These are phyloP conservation scores for Arnoldichthys spilopterus DNA, from an alignment of 2,797 vertebrate species.

Conservation along the genomic window DNA sequence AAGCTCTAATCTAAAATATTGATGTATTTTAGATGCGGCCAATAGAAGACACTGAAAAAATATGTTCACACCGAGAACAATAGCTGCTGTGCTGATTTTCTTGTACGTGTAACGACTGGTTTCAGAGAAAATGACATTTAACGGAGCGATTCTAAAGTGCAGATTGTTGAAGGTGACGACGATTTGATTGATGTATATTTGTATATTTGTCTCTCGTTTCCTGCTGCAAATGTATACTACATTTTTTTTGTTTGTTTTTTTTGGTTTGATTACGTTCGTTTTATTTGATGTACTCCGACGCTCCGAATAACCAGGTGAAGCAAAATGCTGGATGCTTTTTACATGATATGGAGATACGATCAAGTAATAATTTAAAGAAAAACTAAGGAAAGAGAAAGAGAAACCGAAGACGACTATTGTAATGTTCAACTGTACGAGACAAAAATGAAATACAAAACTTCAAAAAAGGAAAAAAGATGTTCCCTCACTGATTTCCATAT, in stretches of 20 bases:
- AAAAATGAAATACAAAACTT: slow-evolving; percentile 76
- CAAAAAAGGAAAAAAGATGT: slow-evolving; percentile 73
- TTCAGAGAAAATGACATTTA: slow-evolving; percentile 77
- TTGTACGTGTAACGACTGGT: slow-evolving; percentile 82
- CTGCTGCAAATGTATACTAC: slow-evolving; percentile 72
- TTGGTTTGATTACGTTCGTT: slow-evolving; percentile 63
- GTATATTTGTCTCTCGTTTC: slow-evolving; percentile 63
- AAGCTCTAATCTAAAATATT: slow-evolving; percentile 74
- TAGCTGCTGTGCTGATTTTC: slow-evolving; percentile 89
- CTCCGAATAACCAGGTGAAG: slow-evolving; percentile 90
- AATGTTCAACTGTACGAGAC: slow-evolving; percentile 83
- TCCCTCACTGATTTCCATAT: slow-evolving; percentile 85
- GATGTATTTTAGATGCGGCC: slow-evolving; percentile 91
- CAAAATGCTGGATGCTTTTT: slow-evolving; percentile 93
- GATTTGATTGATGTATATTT: slow-evolving; percentile 73
- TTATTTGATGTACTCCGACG: slow-evolving; percentile 67
- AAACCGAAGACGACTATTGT: slow-evolving; percentile 73
- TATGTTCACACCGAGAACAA: slow-evolving; percentile 73
- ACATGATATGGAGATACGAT: slow-evolving; percentile 82
- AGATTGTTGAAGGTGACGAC: slow-evolving; percentile 72
- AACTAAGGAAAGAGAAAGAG: slow-evolving; percentile 54
- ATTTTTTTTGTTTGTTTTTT: slow-evolving; percentile 60
- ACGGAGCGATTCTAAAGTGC: slow-evolving; percentile 67
- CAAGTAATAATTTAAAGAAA: slow-evolving; percentile 83
- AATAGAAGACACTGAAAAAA: slow-evolving; percentile 92